Evolutionary conservation across 2,113 vertebrate species (phyloP), one percentile per base, ranked within the genome.

Genomic region (Atlantisia rogersi): DNA sequence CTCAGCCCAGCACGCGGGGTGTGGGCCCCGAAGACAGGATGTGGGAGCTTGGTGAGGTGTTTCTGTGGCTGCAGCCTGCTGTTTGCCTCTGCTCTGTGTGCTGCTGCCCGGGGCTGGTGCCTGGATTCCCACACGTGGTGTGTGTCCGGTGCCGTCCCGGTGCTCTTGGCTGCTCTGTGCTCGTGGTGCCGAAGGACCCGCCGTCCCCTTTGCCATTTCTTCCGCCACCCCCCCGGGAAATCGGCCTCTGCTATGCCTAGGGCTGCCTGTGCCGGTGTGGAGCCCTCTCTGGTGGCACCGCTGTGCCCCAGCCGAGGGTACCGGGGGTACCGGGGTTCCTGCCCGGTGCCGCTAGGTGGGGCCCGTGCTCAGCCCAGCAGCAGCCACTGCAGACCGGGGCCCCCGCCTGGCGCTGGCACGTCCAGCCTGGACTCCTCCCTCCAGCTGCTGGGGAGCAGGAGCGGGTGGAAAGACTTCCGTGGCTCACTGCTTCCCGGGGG

Each of bases 331-430:
- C 1, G 42, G 32, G 26, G 22, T 3, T 46, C 44, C 4, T 5
- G 17, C 16, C 24, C 3, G 5, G 25, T 32, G 68, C 68, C 44
- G 3, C 68, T 53, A 64, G 74, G 12, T 44, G 85, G 85, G 44
- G 75, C 67, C 55, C 28, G 26, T 59, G 52, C 9, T 46, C 13
- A 15, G 55, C 50, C 26, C 20, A 1, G 63, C 20, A 25, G 82
- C 14, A 12, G 21, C 78, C 0, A 0, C 35, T 6, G 20, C 62
- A 29, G 42, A 0, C 15, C 0, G 0, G 26, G 12, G 42, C 63
- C 82, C 32, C 73, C 1, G 1, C 19, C 56, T 18, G 58, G 22
- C 40, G 17, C 4, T 21, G 58, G 17, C 46, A 15, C 3, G 2
- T 11, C 52, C 62, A 4, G 58, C 60, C 50, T 44, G 4, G 5